These are phyloP conservation scores for Labeo catla DNA, from an alignment of 2,113 vertebrate genomes.

Conservation along the genomic window DNA sequence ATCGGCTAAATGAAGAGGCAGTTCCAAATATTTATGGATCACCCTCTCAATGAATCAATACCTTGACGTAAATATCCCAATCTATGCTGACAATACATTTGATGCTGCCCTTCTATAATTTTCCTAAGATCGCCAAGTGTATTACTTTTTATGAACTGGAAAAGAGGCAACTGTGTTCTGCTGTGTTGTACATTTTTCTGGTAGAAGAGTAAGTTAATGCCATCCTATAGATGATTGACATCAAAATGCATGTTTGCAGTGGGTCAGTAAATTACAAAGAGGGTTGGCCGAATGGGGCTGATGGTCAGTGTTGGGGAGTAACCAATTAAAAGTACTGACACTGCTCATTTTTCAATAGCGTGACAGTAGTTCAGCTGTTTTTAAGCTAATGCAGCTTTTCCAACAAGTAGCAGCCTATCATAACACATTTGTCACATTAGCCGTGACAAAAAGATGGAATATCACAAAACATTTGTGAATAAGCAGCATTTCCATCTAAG, in stretches of 20 bases:
- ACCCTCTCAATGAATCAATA: background rate
- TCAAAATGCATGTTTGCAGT: background rate
- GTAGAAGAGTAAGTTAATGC: background rate
- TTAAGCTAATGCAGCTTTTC: background rate
- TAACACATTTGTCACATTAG: background rate
- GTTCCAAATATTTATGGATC: conserved; percentile 30
- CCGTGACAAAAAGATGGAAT: too few relatives aligned
- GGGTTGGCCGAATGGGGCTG: background rate
- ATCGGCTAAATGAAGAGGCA: conserved; percentile 20
- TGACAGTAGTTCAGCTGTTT: background rate
- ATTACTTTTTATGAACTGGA: background rate
- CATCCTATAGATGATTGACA: background rate
- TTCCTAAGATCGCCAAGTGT: background rate
- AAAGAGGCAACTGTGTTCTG: background rate
- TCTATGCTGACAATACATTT: background rate
- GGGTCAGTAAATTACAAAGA: background rate
- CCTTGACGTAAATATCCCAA: conserved; percentile 1
- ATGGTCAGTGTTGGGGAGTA: background rate
- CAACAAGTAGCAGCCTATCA: background rate
- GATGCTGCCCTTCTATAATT: background rate
- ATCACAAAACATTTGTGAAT: too few relatives aligned
- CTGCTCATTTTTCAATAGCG: background rate
- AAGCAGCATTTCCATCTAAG: too few relatives aligned
- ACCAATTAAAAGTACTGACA: background rate
- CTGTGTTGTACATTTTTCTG: background rate